A percentile compares a stretch with the other conserved stretches of the same genome.
Evolutionary conservation across 2,113 vertebrate genomes (phyloP).

Genomic region (Papio anubis): DNA sequence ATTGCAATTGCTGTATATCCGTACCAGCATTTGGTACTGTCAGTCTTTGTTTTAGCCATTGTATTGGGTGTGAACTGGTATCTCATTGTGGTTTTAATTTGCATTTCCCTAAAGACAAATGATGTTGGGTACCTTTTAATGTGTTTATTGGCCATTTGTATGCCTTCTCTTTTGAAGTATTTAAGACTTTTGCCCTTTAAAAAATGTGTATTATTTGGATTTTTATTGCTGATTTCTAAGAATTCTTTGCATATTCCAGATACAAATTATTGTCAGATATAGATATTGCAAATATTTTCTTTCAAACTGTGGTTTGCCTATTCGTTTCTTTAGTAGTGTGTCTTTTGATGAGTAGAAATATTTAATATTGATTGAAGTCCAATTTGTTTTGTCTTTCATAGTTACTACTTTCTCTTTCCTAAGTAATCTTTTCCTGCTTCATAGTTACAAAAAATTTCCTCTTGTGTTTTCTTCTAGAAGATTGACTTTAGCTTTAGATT

Average conservation of each 20-base stretch:
- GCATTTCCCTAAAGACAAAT: not conserved
- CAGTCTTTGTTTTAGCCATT: not conserved
- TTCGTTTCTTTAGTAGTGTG: not conserved
- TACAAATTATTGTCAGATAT: not conserved
- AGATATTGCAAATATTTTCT: not conserved
- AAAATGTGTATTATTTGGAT: not conserved
- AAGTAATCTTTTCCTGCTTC: not conserved
- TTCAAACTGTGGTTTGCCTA: not conserved
- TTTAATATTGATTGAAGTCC: not conserved
- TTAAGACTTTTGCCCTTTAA: not conserved
- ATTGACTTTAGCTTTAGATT: not conserved
- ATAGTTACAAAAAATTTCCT: not conserved
- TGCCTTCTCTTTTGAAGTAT: not conserved
- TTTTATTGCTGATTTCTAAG: conserved; percentile 2
- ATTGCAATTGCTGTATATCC: not conserved
- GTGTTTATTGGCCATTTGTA: not conserved
- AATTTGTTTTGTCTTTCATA: not conserved
- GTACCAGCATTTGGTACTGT: not conserved
- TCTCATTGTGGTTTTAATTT: not conserved
- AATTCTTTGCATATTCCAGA: not conserved
- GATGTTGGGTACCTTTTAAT: not conserved
- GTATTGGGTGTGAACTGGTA: not conserved
- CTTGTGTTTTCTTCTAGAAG: not conserved
- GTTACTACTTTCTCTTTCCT: not conserved
- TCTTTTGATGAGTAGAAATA: not conserved